Base-by-base conservation (phyloP, 2,113 vertebrate genomes). In the Malurus alboscapulatus region DNA sequence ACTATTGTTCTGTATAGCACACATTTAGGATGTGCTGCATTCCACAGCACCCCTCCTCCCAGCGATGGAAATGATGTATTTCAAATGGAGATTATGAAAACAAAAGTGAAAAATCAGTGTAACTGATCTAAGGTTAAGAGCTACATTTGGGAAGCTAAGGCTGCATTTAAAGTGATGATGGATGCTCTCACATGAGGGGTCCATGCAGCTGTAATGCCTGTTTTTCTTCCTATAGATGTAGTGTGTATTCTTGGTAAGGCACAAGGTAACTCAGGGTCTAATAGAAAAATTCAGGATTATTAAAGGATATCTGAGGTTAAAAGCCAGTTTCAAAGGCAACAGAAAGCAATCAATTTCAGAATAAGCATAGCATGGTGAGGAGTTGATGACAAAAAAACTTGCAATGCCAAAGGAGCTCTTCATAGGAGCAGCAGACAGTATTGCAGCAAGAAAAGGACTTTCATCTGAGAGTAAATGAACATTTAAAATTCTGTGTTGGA, bases 81-180 rank as follows among this genome's bases (percentile, higher is more conserved):
- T 87, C 79, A 71, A 78, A 83, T 68, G 71, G 71, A 68, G 77
- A 84, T 87, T 81, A 72, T 29, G 50, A 75, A 92, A 94, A 81
- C 5, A 57, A 71, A 87, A 74, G 73, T 63, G 76, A 86, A 92
- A 94, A 94, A 72, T 72, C 84, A 29, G 17, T 72, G 66, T 91
- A 84, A 89, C 22, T 50, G 74, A 68, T 91, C 48, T 78, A 32
- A 82, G 77, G 44, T 96, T 91, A 93, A 94, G 87, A 92, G 62
- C 77, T 82, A 36, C 57, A 10, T 82, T 89, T 72, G 69, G 45
- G 74, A 57, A 82, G 66, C 68, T 79, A 61, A 78, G 65, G 44
- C 76, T 84, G 14, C 44, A 4, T 84, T 72, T 84, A 71, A 82
- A 55, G 24, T 79, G 74, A 79, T 51, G 53, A 82, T 82, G 50